phyloP scores from a whole-genome alignment of 2,797 vertebrate species.

The Pangasius mekongensis region DNA sequence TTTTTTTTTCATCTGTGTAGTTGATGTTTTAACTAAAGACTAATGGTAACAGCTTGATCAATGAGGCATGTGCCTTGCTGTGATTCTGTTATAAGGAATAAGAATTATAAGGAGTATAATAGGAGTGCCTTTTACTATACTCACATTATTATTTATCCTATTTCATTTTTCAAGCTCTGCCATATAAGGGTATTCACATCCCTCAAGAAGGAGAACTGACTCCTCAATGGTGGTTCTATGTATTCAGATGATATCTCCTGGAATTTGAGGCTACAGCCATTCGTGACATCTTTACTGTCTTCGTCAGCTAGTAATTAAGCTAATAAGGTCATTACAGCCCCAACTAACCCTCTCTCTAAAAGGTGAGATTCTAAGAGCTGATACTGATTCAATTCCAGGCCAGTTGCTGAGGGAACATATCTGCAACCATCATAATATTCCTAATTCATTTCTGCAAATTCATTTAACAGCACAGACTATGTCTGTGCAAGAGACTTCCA shows the following conservation, averaged over 20 bases:
- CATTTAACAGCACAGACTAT: background rate
- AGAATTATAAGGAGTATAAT: background rate
- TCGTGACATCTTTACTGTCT: slow-evolving; percentile 20
- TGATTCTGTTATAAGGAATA: background rate
- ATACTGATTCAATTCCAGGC: slow-evolving; percentile 4
- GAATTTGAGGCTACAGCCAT: slow-evolving; percentile 37
- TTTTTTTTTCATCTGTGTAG: background rate
- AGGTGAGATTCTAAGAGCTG: background rate
- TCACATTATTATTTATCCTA: background rate
- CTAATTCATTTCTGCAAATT: background rate
- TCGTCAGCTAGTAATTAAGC: slow-evolving; percentile 48
- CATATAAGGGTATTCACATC: background rate
- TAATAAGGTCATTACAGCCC: slow-evolving; percentile 54
- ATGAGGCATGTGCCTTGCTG: background rate
- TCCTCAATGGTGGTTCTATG: background rate
- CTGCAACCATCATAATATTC: too few species aligned
- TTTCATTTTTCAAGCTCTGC: background rate
- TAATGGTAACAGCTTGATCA: background rate
- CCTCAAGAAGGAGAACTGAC: background rate
- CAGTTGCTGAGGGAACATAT: slow-evolving; percentile 1
- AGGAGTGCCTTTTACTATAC: background rate
- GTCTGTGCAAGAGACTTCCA: background rate
- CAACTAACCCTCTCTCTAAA: slow-evolving; percentile 14
- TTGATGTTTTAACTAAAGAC: background rate
- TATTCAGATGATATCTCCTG: background rate